Percentiles rank a stretch among this genome's conserved stretches.
These are phyloP conservation scores for Hippocampus comes DNA, from an alignment of 2,113 vertebrate genomes.

Conservation along the genomic window DNA sequence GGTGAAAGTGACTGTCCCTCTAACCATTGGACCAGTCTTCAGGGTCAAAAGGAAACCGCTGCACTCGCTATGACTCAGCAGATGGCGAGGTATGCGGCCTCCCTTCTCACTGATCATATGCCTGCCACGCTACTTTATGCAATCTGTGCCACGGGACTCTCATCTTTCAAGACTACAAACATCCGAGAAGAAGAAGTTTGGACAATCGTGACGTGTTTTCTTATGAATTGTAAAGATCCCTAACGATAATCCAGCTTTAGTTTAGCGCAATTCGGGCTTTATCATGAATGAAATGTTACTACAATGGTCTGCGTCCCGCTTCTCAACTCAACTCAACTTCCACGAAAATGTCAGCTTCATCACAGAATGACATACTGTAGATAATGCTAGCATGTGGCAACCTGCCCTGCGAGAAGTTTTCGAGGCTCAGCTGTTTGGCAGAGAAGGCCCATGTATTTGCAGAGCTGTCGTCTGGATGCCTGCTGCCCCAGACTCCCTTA, in stretches of 20 bases:
- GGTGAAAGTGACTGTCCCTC: slow-evolving; percentile 1
- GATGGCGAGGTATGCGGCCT: slow-evolving; percentile 34
- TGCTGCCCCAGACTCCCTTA: slow-evolving; percentile 54
- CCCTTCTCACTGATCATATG: slow-evolving; percentile 27
- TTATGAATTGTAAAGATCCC: background rate
- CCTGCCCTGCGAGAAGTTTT: slow-evolving; percentile 45
- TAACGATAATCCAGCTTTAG: slow-evolving; percentile 4
- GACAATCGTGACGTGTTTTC: slow-evolving; percentile 19
- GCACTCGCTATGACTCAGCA: slow-evolving; percentile 50
- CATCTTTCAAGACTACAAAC: slow-evolving; percentile 41
- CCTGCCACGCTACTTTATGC: slow-evolving; percentile 30
- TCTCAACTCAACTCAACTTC: background rate
- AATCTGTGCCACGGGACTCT: slow-evolving; percentile 39
- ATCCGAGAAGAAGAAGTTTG: slow-evolving; percentile 28
- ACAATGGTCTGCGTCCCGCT: slow-evolving; percentile 5
- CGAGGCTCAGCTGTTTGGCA: slow-evolving; percentile 56
- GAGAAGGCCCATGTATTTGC: slow-evolving; percentile 44
- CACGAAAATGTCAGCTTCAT: slow-evolving; percentile 33
- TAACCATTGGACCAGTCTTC: slow-evolving; percentile 20
- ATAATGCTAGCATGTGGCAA: slow-evolving; percentile 54
- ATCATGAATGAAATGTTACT: slow-evolving; percentile 2
- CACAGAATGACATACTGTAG: slow-evolving; percentile 29
- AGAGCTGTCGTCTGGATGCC: slow-evolving; percentile 65
- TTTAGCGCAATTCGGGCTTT: background rate
- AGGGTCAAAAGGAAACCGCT: slow-evolving; percentile 27